Conservation (phyloP, 2,888 invertebrate species). For the Brachypalpus laphriformis region DNA sequence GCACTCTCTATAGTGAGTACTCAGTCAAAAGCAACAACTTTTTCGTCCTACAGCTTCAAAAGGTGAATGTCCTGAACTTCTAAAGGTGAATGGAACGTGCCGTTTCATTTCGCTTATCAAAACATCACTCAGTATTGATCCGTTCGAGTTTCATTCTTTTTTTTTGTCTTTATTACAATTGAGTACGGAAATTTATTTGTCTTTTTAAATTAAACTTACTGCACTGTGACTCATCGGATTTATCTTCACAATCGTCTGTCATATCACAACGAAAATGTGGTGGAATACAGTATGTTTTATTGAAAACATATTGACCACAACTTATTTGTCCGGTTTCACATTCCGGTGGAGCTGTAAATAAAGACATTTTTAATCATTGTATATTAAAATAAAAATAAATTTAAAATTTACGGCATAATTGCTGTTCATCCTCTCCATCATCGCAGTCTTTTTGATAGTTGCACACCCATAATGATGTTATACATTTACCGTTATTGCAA, state of each 20-base stretch:
- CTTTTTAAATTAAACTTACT: conserved; percentile 91
- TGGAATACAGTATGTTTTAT: conserved; percentile 97
- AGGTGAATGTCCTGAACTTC: too few species aligned
- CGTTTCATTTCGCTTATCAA: too few species aligned
- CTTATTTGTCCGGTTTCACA: conserved; percentile 95
- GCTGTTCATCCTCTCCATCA: conserved; percentile 95
- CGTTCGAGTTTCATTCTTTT: too few species aligned
- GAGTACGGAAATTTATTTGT: too few species aligned
- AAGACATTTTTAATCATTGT: neutral
- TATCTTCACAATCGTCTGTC: conserved; percentile 97
- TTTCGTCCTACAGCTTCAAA: too few species aligned
- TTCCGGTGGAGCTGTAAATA: conserved; percentile 92
- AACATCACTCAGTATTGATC: too few species aligned
- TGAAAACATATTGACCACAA: conserved; percentile 96
- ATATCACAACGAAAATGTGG: conserved; percentile 97
- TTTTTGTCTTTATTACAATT: too few species aligned
- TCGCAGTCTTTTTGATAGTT: conserved; percentile 97
- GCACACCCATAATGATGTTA: conserved; percentile 93
- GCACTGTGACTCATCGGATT: conserved; percentile 97
- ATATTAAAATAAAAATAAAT: too few species aligned
- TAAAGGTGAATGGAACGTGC: too few species aligned
- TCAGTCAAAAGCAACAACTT: too few species aligned
- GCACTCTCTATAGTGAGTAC: too few species aligned
- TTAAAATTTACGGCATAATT: conserved; percentile 92
- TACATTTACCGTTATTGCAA: conserved; percentile 94